Conservation (phyloP, 2,113 vertebrate genomes). For the Calypte anna region DNA sequence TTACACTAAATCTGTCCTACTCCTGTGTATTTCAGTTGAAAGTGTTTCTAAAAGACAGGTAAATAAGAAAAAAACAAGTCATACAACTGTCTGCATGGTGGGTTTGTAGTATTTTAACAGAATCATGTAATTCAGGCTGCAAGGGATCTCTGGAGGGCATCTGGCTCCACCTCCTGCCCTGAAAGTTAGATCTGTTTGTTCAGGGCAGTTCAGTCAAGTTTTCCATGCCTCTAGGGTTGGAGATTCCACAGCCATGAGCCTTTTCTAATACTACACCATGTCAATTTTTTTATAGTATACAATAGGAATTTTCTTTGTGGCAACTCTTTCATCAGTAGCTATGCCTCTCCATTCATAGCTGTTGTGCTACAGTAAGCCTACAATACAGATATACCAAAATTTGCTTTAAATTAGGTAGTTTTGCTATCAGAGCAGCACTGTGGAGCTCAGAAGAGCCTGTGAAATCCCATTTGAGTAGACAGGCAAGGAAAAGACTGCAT, state of each 20-base stretch:
- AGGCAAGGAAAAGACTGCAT: neutral
- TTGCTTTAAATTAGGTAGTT: neutral
- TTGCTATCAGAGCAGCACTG: neutral
- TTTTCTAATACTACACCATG: neutral
- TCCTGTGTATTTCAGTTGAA: neutral
- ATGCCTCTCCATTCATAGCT: neutral
- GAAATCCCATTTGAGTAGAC: neutral
- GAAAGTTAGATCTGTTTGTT: neutral
- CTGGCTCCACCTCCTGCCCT: neutral
- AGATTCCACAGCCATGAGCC: neutral
- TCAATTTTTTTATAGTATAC: neutral
- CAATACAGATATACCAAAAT: neutral
- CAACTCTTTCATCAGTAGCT: neutral
- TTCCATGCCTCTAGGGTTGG: neutral
- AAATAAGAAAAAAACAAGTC: neutral
- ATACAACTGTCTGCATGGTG: neutral
- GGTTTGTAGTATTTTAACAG: neutral
- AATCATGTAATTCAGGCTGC: neutral
- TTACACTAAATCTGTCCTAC: neutral
- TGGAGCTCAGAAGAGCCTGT: neutral
- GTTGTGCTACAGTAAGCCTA: neutral
- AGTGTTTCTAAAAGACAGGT: neutral
- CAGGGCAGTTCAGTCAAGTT: neutral
- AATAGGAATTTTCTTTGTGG: neutral
- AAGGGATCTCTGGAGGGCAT: neutral